Base-by-base conservation (phyloP, 2,797 vertebrate genomes). In the Eulemur albifrons region DNA sequence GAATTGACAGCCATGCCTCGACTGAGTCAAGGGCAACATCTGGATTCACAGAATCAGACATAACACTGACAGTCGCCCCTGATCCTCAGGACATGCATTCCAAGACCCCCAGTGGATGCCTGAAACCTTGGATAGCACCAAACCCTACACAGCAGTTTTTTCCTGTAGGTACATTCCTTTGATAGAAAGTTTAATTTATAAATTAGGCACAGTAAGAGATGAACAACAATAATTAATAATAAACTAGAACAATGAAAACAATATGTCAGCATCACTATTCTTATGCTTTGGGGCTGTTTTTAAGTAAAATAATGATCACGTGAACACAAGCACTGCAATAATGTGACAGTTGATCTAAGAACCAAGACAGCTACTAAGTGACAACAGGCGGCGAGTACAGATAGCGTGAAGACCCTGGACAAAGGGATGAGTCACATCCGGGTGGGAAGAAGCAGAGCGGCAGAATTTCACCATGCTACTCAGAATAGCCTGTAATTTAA, bases 321-420 rank as follows among this genome's bases (percentile, higher is more conserved):
- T 52, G 48, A 76, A n/a, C 73, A 35, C 30, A 21, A 50, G 30
- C 11, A 48, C 27, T 48, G 72, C 45, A 32, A 21, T 7, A 32
- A 32, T 1, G 7, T 52, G 45, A 76, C 30, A n/a, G 17, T 35
- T n/a, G 15, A 30, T 76, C 45, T 76, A 45, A 76, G 20, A 76
- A 76, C 18, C 32, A 50, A 50, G 30, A 32, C 0, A 0, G 73
- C 30, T 52, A 52, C 48, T 52, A 23, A n/a, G 48, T 23, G 45
- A 52, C 1, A 7, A 12, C 3, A 13, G 1, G 32, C 32, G 1
- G 11, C 10, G 20, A 52, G 5, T n/a, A 32, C 4, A 13, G 48
- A 52, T 3, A 21, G 48, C 18, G 4, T 52, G 32, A 18, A 50
- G 45, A 76, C 0, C 0, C 45, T 35, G 48, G 1, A 2, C 32